Evolutionary conservation across 2,888 invertebrate genomes (phyloP), one percentile per base, ranked within the genome.

Genomic region (Clostera curtula): DNA sequence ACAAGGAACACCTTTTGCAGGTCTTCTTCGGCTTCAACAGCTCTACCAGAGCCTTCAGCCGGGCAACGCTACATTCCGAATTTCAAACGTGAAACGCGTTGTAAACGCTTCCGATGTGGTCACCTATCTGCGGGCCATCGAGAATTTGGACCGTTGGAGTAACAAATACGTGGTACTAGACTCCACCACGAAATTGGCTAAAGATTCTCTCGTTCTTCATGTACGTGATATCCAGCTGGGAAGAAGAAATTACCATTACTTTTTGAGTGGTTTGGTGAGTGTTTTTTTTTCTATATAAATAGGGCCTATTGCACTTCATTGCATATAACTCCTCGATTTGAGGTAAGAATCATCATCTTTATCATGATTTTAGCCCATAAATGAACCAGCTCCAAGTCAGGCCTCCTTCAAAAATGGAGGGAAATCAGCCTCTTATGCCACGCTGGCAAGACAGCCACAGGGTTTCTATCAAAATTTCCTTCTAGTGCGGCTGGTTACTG

Each of bases 141-240:
- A 96, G 65, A 89, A 88, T 43, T 85, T 91, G 38, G 90, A 91
- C 68, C 90, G 94, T 34, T 95, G 93, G 91, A 89, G 90, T 40
- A 89, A 89, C 67, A 96, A 96, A 84, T 92, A 93, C 72, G 91
- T 96, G 24, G 92, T 96, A 1, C 86, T 96, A 27, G 96, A 96
- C 73, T 96, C 95, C 53, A 89, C 91, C 2, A 92, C 94, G 2
- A 89, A 91, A 50, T 90, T 93, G 82, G 95, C 96, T 18, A 94
- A 95, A 66, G 91, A 93, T 57, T 89, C 95, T 31, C 90, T 96
- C 34, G 91, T 94, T 40, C 88, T 88, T 34, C 96, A 96, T 77
- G 96, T 95, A 14, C 88, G 92, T 37, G 93, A 95, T 61, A 89
- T 95, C 32, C 87, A 92, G 27, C 86, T 96, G 36, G 95, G 96